phyloP scores from a whole-genome alignment of 1,140 invertebrate genomes.

The Musca domestica region DNA sequence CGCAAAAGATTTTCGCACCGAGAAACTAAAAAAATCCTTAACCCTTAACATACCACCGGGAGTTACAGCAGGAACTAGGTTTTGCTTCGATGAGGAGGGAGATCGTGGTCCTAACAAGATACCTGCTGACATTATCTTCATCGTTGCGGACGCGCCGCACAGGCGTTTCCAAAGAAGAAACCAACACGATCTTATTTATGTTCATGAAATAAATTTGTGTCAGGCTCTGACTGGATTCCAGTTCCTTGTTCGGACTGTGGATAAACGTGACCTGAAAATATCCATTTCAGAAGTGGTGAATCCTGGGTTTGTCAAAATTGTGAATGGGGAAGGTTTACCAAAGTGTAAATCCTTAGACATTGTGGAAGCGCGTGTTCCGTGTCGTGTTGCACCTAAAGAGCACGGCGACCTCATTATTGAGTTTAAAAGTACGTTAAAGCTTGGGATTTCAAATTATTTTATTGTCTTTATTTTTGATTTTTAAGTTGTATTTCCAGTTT shows the following conservation, averaged over 20 bases:
- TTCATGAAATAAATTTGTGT: conserved; percentile 59
- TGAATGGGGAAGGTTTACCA: conserved; percentile 66
- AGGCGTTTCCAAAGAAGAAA: conserved; percentile 70
- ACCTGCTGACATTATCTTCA: conserved; percentile 82
- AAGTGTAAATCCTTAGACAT: conserved; percentile 46
- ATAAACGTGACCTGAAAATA: conserved; percentile 65
- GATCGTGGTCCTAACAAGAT: conserved; percentile 76
- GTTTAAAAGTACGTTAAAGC: conserved; percentile 34
- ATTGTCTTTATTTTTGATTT: background rate
- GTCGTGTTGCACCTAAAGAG: conserved; percentile 28
- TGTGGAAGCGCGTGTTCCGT: conserved; percentile 32
- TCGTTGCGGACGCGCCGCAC: conserved; percentile 79
- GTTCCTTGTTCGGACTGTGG: conserved; percentile 65
- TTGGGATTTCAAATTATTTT: background rate
- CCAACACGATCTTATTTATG: conserved; percentile 63
- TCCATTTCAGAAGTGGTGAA: conserved; percentile 68
- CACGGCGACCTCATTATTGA: conserved; percentile 46
- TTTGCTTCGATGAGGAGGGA: conserved; percentile 73
- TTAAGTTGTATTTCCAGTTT: conserved; percentile 41
- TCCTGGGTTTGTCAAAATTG: conserved; percentile 62
- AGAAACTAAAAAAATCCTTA: conserved; percentile 73
- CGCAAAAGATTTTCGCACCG: conserved; percentile 60
- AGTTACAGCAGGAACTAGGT: conserved; percentile 64
- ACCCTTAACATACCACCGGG: conserved; percentile 77
- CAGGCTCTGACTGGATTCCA: conserved; percentile 67